Percentiles rank a stretch among this genome's conserved stretches.
phyloP scores from a whole-genome alignment of 2,113 vertebrate genomes.

The Hypocryptadius cinnamomeus region DNA sequence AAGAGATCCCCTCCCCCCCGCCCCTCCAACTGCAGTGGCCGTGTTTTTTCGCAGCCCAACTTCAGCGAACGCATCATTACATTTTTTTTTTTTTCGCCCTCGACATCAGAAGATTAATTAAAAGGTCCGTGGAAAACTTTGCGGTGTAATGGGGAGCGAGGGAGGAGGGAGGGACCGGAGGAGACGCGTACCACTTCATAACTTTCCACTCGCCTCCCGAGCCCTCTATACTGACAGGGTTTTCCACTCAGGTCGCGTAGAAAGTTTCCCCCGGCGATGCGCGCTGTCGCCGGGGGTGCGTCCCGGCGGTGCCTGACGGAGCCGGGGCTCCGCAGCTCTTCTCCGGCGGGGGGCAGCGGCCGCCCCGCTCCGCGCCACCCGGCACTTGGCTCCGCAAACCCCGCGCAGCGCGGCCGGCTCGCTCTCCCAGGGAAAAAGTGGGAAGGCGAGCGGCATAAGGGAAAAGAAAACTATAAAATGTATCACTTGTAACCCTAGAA shows the following conservation, averaged over 20 bases:
- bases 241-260: background rate
- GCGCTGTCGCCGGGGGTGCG: background rate
- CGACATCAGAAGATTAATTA: background rate
- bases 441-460: background rate
- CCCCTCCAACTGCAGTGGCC: background rate
- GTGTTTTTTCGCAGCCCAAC: background rate
- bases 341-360: background rate
- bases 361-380: background rate
- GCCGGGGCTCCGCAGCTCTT: background rate
- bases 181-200: background rate
- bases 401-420: background rate
- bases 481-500: constrained; percentile 30
- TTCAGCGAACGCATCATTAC: background rate
- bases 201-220: background rate
- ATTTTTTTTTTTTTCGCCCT: background rate
- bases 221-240: background rate
- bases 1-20: background rate
- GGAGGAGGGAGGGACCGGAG: background rate
- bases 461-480: background rate
- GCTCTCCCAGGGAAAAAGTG: background rate
- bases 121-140: constrained; percentile 20
- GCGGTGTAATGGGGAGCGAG: background rate
- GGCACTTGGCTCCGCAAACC: background rate
- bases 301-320: background rate
- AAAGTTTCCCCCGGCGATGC: background rate